Base-by-base conservation (phyloP, 2,888 invertebrate genomes). In the Creontiades dilutus region DNA sequence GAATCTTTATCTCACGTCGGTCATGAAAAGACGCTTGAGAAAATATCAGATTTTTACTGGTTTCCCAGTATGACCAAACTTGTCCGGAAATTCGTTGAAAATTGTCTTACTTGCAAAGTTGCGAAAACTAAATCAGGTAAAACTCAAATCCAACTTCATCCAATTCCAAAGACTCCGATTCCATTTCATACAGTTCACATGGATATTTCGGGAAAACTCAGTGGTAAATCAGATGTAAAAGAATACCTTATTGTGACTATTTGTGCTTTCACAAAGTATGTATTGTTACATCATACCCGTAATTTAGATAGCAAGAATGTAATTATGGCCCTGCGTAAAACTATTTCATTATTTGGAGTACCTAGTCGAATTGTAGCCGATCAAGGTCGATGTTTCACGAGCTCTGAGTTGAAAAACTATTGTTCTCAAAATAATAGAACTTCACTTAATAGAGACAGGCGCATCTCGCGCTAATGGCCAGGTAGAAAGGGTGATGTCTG, bases 181-280 rank as follows among this genome's bases (percentile, higher is more conserved):
- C 85, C 85, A 19, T 85, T 85, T 85, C 85, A 85, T 23, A 85
- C 55, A n/a, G 28, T 85, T 11, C 85, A 85, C 57, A 55, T 85
- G 9, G 85, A 55, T 28, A 85, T 85, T 55, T 81, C 81, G 16
- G 85, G 85, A 12, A 55, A 85, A 55, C 13, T 85, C 13, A 85
- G 85, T 85, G 85, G 57, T 19, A 81, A 81, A 47, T 23, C 23
- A 3, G 46, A 81, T 46, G 16, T 48, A 13, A 81, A 81, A n/a
- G 81, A 81, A 48, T 81, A 81, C 27, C 13, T 80, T 9, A 80
- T 80, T 37, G 80, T 80, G 13, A 48, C 13, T 48, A 48, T 48
- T 48, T 57, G 57, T 57, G n/a, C n/a, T n/a, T n/a, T n/a, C n/a
- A n/a, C n/a, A n/a, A n/a, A n/a, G n/a, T n/a, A n/a, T n/a, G n/a